Evolutionary conservation across 2,113 vertebrate genomes (phyloP).

Genomic region (Chunga burmeisteri): DNA sequence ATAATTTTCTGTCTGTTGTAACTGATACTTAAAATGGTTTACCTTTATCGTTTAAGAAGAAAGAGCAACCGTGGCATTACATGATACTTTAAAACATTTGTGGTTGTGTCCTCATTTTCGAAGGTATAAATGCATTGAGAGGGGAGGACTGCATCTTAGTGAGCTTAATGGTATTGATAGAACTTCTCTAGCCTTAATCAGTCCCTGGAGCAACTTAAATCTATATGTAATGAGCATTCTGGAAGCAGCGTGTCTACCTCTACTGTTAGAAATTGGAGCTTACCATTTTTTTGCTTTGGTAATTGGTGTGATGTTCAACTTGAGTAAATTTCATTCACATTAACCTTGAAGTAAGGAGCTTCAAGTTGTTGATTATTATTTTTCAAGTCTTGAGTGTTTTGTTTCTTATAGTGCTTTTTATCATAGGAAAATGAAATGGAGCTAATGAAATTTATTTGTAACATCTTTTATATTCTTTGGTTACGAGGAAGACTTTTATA

Average conservation of each 20-base stretch:
- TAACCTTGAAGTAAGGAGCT: constrained; percentile 47
- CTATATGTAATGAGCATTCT: constrained; percentile 50
- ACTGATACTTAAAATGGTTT: background rate
- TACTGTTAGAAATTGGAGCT: constrained; percentile 6
- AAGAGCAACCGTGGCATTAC: background rate
- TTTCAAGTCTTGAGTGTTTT: constrained; percentile 8
- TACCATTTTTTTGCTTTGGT: background rate
- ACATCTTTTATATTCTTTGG: background rate
- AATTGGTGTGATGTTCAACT: constrained; percentile 32
- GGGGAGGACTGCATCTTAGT: background rate
- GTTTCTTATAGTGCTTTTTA: background rate
- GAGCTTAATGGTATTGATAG: constrained; percentile 43
- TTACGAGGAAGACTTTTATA: background rate
- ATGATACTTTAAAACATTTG: background rate
- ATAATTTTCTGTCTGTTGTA: background rate
- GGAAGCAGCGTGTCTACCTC: background rate
- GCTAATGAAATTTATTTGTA: background rate
- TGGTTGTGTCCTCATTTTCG: background rate
- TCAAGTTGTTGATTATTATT: constrained; percentile 17
- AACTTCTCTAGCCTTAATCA: constrained; percentile 20
- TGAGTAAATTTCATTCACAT: constrained; percentile 30
- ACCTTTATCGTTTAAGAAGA: background rate
- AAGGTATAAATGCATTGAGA: background rate
- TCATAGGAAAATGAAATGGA: background rate
- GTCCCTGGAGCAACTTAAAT: constrained; percentile 49